Evolutionary conservation across 2,888 invertebrate genomes (phyloP).

Genomic region (Chydorus sphaericus): DNA sequence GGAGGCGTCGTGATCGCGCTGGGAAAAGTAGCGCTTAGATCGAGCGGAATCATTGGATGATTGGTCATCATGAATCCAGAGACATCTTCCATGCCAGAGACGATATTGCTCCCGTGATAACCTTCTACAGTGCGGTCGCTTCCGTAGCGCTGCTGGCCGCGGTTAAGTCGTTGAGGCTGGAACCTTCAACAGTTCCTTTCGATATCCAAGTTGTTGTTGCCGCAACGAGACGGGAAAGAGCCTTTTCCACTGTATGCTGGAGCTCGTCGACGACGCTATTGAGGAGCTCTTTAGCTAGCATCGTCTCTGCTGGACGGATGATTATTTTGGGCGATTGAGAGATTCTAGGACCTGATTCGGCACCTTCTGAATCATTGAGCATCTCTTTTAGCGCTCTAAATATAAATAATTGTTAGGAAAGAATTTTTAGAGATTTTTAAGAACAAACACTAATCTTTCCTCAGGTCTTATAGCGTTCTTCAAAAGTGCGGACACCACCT

Average conservation of each 20-base stretch:
- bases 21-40: conserved; percentile 51
- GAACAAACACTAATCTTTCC: no score
- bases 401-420: no score
- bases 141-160: conserved; percentile 10
- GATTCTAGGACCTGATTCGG: no score
- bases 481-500: no score
- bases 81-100: not conserved
- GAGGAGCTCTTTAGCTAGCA: no score
- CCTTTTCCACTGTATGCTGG: not conserved
- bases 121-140: not conserved
- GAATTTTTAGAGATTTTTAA: no score
- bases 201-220: not conserved
- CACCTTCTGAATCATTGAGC: no score
- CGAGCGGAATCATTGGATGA: conserved; percentile 29
- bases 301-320: no score
- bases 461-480: no score
- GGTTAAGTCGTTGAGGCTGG: not conserved
- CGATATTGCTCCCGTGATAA: not conserved
- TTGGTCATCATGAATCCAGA: not conserved
- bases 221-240: not conserved
- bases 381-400: no score
- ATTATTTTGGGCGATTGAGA: no score
- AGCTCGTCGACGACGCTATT: no score
- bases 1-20: conserved; percentile 33
- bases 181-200: not conserved